Base-by-base conservation (phyloP, 2,797 vertebrate genomes). In the Urocyon cinereoargenteus region DNA sequence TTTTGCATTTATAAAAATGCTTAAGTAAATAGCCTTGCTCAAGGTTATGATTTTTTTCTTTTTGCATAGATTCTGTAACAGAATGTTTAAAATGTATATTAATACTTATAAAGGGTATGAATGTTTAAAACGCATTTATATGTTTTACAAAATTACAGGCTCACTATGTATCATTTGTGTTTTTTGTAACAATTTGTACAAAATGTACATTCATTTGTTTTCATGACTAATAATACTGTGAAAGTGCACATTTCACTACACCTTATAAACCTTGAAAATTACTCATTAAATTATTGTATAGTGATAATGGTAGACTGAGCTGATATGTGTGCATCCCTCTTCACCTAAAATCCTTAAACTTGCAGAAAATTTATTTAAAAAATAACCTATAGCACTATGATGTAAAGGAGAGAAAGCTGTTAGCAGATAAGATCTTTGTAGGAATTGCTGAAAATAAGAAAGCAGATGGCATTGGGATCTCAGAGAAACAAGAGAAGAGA, bases 371-470 rank as follows among this genome's bases (percentile, higher is more conserved):
- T 3, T 61, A 70, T 79, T 86, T 14, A 94, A 26, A 45, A 94
- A 73, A 28, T 72, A 72, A 51, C 1, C 18, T 75, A 45, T 34
- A 73, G 49, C 24, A 84, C 9, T 24, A 49, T 81, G 55, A 12
- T 66, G 2, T 34, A 73, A 85, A 97, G 34, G 15, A 70, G 57
- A 90, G 70, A 66, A 82, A 86, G 2, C 12, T 26, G 83, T 59
- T 5, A 72, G n/a, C 14, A 68, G 19, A 61, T 3, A 83, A 85
- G n/a, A 36, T 5, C 66, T 72, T 90, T 45, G 83, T 88, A 91
- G 77, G 49, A 97, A 75, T 77, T 97, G 2, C 55, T 92, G 28
- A 72, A 96, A 92, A 66, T 77, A 45, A 95, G 34, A 81, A 91
- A 73, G 16, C 49, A 91, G n/a, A 81, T 62, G 6, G 1, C 40